These are phyloP conservation scores for Hymenopus coronatus DNA, from an alignment of 2,888 invertebrate species.

Conservation along the genomic window DNA sequence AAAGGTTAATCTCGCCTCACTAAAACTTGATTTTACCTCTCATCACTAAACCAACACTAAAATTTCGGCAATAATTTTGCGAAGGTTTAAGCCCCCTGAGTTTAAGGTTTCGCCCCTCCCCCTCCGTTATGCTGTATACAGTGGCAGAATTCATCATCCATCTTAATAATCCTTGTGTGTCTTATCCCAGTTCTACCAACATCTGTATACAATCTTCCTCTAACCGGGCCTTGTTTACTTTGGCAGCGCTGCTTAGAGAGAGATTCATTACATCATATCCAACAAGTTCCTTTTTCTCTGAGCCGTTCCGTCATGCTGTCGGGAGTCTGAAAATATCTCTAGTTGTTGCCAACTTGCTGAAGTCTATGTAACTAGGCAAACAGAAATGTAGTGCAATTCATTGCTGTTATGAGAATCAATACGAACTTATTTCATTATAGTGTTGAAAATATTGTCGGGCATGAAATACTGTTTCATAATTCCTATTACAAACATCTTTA, in stretches of 20 bases:
- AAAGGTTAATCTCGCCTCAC: not conserved
- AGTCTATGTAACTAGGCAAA: too few species aligned
- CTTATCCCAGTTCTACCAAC: not conserved
- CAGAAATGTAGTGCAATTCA: too few species aligned
- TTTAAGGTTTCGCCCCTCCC: not conserved
- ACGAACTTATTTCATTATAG: too few species aligned
- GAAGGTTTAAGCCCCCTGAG: not conserved
- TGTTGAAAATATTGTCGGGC: too few species aligned
- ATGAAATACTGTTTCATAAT: too few species aligned
- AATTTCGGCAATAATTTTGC: not conserved
- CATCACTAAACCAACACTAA: not conserved
- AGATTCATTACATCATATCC: not conserved
- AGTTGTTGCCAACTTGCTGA: too few species aligned
- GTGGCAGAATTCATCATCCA: not conserved
- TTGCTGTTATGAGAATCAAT: too few species aligned
- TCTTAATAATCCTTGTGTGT: not conserved
- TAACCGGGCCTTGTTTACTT: not conserved
- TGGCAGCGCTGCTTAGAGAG: not conserved
- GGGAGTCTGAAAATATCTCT: too few species aligned
- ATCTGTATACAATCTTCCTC: not conserved
- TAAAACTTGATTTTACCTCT: not conserved
- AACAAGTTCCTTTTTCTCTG: not conserved
- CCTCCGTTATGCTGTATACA: not conserved
- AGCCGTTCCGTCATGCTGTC: not conserved
- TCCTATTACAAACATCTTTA: too few species aligned